Evolutionary conservation across 2,888 invertebrate species (phyloP).

Genomic region (Limulus polyphemus): DNA sequence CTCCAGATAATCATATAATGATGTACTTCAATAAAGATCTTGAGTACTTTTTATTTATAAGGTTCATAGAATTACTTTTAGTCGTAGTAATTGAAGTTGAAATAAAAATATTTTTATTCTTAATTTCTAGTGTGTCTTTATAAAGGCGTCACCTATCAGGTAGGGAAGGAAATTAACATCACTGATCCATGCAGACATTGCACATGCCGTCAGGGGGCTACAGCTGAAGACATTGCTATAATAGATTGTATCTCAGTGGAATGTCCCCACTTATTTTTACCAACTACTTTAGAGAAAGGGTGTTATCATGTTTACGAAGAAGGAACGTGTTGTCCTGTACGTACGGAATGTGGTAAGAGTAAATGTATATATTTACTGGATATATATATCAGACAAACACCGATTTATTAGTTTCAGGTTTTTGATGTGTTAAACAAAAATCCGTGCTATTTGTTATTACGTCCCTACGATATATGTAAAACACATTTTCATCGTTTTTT

Average conservation of each 20-base stretch:
- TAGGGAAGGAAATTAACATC: constrained; percentile 12
- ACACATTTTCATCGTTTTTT: no score
- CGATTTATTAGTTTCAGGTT: not conserved
- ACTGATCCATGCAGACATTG: constrained; percentile 17
- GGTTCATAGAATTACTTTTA: no score
- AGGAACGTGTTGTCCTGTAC: constrained; percentile 12
- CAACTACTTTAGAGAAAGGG: constrained; percentile 11
- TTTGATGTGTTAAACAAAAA: no score
- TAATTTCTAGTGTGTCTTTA: constrained; percentile 11
- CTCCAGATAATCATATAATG: no score
- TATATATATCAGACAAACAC: not conserved
- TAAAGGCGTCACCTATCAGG: constrained; percentile 14
- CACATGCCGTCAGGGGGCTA: constrained; percentile 12
- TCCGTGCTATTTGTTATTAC: no score
- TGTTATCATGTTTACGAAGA: constrained; percentile 17
- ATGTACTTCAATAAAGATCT: no score
- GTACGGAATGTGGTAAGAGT: constrained; percentile 17
- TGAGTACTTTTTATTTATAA: no score
- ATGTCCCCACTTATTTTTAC: constrained; percentile 15
- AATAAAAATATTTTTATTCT: not conserved
- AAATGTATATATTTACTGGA: no score
- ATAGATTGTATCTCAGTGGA: constrained; percentile 14
- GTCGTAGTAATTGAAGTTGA: no score
- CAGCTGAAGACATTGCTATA: constrained; percentile 10
- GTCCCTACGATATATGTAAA: no score